These are phyloP conservation scores for Caenorhabditis doughertyi DNA, from an alignment of 2,888 invertebrate genomes.

Conservation along the genomic window DNA sequence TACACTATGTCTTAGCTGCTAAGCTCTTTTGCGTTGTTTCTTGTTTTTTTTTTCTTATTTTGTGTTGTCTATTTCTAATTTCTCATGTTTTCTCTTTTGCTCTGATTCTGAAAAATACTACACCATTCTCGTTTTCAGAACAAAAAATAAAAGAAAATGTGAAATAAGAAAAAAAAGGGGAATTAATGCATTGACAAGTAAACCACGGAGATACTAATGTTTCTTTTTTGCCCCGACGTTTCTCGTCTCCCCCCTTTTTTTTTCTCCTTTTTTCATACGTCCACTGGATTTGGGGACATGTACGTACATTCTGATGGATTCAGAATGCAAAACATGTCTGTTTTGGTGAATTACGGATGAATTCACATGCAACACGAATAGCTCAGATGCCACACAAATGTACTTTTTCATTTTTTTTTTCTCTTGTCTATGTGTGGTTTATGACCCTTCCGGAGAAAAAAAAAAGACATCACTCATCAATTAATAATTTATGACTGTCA, in stretches of 20 bases:
- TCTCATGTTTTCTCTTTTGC: too few relatives aligned
- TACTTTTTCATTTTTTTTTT: conserved; percentile 5
- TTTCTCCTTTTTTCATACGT: not conserved
- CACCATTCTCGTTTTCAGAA: not conserved
- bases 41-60: conserved; percentile 8
- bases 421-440: conserved; percentile 19
- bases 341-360: conserved; percentile 50
- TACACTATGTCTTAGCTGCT: conserved; percentile 21
- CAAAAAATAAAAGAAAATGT: not conserved
- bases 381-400: conserved; percentile 16
- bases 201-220: conserved; percentile 33
- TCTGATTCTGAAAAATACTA: too few relatives aligned
- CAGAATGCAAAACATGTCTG: conserved; percentile 54
- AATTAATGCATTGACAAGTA: conserved; percentile 39
- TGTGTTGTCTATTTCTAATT: not conserved
- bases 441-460: conserved; percentile 6
- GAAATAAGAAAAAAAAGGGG: not conserved
- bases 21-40: conserved; percentile 10
- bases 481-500: conserved; percentile 37
- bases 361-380: conserved; percentile 52
- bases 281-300: conserved; percentile 27
- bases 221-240: conserved; percentile 22
- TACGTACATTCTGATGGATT: conserved; percentile 45
- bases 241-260: not conserved
- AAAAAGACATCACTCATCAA: conserved; percentile 27